phyloP scores from a whole-genome alignment of 2,113 vertebrate genomes.

The Cyprinodon tularosa region DNA sequence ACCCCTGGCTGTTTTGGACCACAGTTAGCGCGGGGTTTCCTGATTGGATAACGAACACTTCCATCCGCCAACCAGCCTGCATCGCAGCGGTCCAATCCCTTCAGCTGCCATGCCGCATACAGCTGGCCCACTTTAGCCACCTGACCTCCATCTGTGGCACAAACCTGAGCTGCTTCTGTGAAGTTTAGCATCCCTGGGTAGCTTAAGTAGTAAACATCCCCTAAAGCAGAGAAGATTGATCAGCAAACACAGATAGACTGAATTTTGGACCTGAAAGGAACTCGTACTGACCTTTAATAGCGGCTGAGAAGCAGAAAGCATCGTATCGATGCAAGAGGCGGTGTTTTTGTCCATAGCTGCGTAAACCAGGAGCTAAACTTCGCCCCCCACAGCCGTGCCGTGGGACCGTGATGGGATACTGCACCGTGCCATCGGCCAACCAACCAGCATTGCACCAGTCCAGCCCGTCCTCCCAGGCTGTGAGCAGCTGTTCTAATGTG shows the following conservation, averaged over 20 bases:
- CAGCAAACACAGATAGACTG: neutral
- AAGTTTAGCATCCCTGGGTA: constrained; percentile 78
- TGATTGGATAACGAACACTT: constrained; percentile 89
- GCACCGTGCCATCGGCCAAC: constrained; percentile 89
- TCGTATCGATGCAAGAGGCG: constrained; percentile 83
- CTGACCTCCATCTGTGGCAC: constrained; percentile 73
- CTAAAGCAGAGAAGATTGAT: constrained; percentile 63
- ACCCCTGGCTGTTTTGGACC: constrained; percentile 85
- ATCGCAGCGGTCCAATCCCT: constrained; percentile 85
- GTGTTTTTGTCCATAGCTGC: constrained; percentile 87
- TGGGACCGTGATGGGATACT: constrained; percentile 86
- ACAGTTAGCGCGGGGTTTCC: constrained; percentile 81
- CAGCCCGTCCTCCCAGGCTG: constrained; percentile 85
- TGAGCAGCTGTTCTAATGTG: constrained; percentile 88
- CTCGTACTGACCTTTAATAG: constrained; percentile 81
- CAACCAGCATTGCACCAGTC: constrained; percentile 91
- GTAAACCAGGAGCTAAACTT: constrained; percentile 83
- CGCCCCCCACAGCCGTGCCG: constrained; percentile 77
- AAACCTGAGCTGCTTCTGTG: constrained; percentile 84
- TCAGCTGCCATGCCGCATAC: constrained; percentile 88
- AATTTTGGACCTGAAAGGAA: neutral
- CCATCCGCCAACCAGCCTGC: constrained; percentile 92
- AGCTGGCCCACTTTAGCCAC: constrained; percentile 91
- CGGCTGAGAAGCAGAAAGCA: constrained; percentile 89
- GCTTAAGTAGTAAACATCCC: constrained; percentile 86